phyloP scores from a whole-genome alignment of 2,888 invertebrate genomes.

The Acrocyrtus sp. region DNA sequence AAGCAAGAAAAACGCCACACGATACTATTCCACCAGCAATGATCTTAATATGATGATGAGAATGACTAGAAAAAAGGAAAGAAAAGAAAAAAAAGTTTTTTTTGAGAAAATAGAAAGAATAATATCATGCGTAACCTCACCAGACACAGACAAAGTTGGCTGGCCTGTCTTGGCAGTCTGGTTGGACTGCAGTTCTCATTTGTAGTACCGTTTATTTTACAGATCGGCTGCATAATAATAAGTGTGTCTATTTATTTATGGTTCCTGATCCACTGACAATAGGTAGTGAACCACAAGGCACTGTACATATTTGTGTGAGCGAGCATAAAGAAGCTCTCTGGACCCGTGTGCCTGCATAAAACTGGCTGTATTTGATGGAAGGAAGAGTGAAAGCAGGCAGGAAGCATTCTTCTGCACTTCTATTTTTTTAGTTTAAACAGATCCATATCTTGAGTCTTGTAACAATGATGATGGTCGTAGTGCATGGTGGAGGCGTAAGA shows the following conservation, averaged over 20 bases:
- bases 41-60: too few relatives aligned
- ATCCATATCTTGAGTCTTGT: conserved; percentile 7
- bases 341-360: conserved; percentile 19
- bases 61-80: conserved; percentile 10
- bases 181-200: background rate
- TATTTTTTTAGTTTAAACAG: conserved; percentile 23
- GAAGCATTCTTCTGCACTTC: too few relatives aligned
- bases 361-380: conserved; percentile 5
- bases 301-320: background rate
- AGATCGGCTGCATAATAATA: background rate
- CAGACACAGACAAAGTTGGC: background rate
- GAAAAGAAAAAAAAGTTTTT: conserved; percentile 5
- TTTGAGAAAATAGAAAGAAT: background rate
- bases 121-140: background rate
- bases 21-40: too few relatives aligned
- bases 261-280: conserved; percentile 6
- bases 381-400: conserved; percentile 38
- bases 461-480: background rate
- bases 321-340: background rate
- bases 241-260: conserved; percentile 33
- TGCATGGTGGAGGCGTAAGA: background rate
- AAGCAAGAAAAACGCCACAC: conserved; percentile 19
- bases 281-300: conserved; percentile 1
- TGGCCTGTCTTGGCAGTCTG: background rate
- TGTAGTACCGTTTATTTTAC: conserved; percentile 5